Conservation (phyloP, 2,888 invertebrate species). For the Amblyjoppa fuscipennis region DNA sequence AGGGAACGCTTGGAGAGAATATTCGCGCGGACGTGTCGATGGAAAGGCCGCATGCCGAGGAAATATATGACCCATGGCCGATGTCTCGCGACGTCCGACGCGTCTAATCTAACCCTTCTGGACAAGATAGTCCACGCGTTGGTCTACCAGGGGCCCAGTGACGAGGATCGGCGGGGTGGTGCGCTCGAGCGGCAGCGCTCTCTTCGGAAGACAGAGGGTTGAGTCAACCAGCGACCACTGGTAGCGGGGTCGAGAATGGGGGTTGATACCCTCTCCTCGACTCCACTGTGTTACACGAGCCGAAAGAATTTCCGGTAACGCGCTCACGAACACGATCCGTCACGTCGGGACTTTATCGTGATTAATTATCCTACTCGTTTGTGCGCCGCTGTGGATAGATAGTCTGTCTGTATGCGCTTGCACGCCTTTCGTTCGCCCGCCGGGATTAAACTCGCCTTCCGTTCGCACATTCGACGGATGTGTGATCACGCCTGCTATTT, state of each 20-base stretch:
- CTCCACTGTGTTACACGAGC: conserved; percentile 58
- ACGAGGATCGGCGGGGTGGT: conserved; percentile 45
- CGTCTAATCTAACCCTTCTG: conserved; percentile 84
- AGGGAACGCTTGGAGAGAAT: conserved; percentile 39
- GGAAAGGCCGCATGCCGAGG: conserved; percentile 79
- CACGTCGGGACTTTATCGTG: conserved; percentile 72
- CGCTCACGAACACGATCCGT: conserved; percentile 70
- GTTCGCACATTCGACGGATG: conserved; percentile 48
- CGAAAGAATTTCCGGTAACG: conserved; percentile 70
- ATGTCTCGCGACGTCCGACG: conserved; percentile 74
- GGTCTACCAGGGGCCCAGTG: conserved; percentile 37
- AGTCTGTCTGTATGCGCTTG: conserved; percentile 6
- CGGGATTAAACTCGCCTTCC: conserved; percentile 59
- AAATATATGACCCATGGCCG: conserved; percentile 81
- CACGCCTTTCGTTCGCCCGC: conserved; percentile 58
- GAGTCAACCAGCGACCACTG: conserved; percentile 23
- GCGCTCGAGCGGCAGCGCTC: conserved; percentile 41
- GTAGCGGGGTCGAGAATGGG: not conserved
- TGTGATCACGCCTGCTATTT: conserved; percentile 50
- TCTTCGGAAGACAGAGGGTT: conserved; percentile 37
- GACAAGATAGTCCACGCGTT: conserved; percentile 80
- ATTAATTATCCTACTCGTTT: conserved; percentile 71
- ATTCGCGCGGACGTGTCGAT: conserved; percentile 63
- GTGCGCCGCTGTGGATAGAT: conserved; percentile 11
- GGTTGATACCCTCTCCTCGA: conserved; percentile 51